Base-by-base conservation (phyloP, 2,888 invertebrate species). In the Globia sparganii region DNA sequence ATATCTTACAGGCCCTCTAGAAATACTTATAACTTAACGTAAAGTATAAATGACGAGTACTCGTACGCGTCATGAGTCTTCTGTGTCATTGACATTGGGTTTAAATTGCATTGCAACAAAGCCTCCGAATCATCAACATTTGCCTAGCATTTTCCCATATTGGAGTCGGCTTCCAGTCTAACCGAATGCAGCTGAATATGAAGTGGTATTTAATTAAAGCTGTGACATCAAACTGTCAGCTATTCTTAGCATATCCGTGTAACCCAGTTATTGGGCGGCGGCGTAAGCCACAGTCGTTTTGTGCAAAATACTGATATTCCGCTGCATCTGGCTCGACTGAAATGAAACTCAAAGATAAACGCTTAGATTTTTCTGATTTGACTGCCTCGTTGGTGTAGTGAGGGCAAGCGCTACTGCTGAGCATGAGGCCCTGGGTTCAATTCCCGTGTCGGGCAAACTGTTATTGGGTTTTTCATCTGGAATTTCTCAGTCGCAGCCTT, bases 221-320 rank as follows among this genome's bases (percentile, higher is more conserved):
- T 53, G 40, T 31, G 43, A 34, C 37, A 46, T 79, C 15, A 46
- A 80, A 62, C 34, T n/a, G n/a, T 43, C 64, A 53, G 40, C 40
- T 61, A 43, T 80, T 80, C 31, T 56, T 37, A 56, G 56, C 53
- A 49, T 77, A 77, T 67, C 58, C n/a, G 31, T n/a, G 15, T 68
- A 77, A 78, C 68, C 79, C 31, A 77, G 49, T 61, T 79, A 53
- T 53, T 68, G 79, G 31, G 25, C 4, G 25, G 25, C 4, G 25
- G n/a, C n/a, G 31, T 15, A 11, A 13, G 21, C 11, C 18, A n/a
- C 4, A 78, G 37, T 25, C 5, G n/a, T 34, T 68, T n/a, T 34
- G 34, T n/a, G 64, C 18, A 64, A 64, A 62, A 62, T 59, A 68
- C 61, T n/a, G 61, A 61, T 34, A n/a, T 34, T 62, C 68, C 4